A percentile compares a stretch with the other conserved stretches of the same genome.
Conservation (phyloP, 2,888 invertebrate genomes). For the Eumacrocentrus americanus region DNA sequence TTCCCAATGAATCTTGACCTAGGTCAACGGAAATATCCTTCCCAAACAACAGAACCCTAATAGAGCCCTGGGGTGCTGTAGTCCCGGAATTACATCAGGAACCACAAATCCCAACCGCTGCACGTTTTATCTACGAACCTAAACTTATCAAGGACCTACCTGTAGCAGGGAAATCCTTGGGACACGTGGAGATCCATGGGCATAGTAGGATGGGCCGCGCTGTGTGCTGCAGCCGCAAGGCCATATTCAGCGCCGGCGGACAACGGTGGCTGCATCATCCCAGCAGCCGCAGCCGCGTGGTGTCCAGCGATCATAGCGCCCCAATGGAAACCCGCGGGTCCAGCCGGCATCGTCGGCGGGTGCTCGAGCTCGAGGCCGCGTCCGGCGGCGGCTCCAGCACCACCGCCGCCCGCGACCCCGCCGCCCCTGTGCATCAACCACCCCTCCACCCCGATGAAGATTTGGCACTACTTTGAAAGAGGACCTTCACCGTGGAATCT, state of each 20-base stretch:
- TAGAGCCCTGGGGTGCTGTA: too few relatives aligned
- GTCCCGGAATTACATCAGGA: too few relatives aligned
- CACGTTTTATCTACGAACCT: background rate
- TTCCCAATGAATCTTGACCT: too few relatives aligned
- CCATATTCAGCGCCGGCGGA: constrained; percentile 51
- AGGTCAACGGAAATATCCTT: too few relatives aligned
- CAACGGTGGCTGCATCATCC: constrained; percentile 68
- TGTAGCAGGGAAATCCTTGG: constrained; percentile 89
- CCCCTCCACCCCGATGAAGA: constrained; percentile 59
- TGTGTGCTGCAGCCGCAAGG: constrained; percentile 64
- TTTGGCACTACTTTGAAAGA: too few relatives aligned
- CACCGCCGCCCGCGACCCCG: constrained; percentile 78
- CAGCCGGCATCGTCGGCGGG: constrained; percentile 52
- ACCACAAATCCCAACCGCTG: too few relatives aligned
- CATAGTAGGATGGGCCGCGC: constrained; percentile 66
- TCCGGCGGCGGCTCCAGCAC: constrained; percentile 71
- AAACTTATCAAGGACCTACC: constrained; percentile 67
- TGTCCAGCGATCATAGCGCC: constrained; percentile 59
- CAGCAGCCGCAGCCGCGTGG: constrained; percentile 65
- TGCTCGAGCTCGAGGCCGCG: constrained; percentile 66
- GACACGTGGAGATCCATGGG: constrained; percentile 93
- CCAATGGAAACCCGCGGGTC: constrained; percentile 56
- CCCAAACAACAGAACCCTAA: too few relatives aligned
- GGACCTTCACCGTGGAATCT: too few relatives aligned
- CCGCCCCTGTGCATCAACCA: constrained; percentile 79